phyloP scores from a whole-genome alignment of 2,797 vertebrate genomes.

The Periparus ater region DNA sequence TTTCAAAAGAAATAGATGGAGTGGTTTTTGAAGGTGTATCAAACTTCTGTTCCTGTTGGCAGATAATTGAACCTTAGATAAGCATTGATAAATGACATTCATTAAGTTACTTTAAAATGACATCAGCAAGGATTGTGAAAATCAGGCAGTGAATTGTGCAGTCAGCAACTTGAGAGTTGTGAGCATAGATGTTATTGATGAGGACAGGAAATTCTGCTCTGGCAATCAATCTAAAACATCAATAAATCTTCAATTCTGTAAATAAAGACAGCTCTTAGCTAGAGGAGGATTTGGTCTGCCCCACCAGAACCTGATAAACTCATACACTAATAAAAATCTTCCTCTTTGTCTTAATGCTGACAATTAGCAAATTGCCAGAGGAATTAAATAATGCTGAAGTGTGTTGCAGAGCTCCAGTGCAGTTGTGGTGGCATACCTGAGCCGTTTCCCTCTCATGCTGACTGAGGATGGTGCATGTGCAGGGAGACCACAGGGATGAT shows the following conservation, averaged over 20 bases:
- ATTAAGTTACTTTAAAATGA: neutral
- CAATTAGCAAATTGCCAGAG: neutral
- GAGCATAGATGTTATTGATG: neutral
- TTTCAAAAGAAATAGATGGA: neutral
- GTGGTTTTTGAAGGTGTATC: neutral
- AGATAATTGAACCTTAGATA: neutral
- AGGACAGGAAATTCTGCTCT: neutral
- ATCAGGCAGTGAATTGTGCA: neutral
- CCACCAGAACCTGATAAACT: neutral
- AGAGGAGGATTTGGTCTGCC: neutral
- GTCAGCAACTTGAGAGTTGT: neutral
- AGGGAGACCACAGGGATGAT: fast-evolving
- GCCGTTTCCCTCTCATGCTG: fast-evolving
- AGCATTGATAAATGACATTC: neutral
- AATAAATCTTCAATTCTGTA: neutral
- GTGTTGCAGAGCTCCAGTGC: neutral
- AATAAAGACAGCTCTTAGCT: neutral
- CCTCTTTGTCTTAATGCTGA: neutral
- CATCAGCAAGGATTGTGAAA: neutral
- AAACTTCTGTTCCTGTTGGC: neutral
- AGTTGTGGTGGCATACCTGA: neutral
- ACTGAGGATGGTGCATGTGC: neutral
- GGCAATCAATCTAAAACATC: neutral
- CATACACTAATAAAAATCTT: neutral
- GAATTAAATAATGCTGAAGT: neutral